Evolutionary conservation across 2,888 invertebrate species (phyloP).

Genomic region (Azorinus chamasolen): DNA sequence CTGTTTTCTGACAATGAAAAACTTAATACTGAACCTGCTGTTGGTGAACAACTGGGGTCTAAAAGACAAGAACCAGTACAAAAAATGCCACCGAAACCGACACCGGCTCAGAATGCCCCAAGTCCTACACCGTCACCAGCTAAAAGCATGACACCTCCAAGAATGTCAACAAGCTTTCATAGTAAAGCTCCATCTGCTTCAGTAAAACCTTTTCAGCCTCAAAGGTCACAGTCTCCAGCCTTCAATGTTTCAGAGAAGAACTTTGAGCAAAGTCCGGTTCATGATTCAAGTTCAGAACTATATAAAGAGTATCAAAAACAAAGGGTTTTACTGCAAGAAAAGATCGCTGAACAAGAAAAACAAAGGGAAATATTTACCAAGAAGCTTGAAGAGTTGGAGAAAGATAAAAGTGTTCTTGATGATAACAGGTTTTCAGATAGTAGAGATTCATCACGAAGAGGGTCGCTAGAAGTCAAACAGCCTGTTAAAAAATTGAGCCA

Average conservation of each 20-base stretch:
- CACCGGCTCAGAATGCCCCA: conserved; percentile 46
- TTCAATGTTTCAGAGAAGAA: conserved; percentile 50
- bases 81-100: conserved; percentile 31
- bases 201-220: conserved; percentile 59
- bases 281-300: conserved; percentile 89
- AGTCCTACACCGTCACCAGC: conserved; percentile 45
- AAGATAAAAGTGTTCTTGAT: conserved; percentile 61
- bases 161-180: conserved; percentile 60
- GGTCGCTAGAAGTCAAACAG: conserved; percentile 38
- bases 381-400: conserved; percentile 74
- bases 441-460: conserved; percentile 15
- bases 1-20: conserved; percentile 89
- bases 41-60: conserved; percentile 48
- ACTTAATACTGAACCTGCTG: conserved; percentile 75
- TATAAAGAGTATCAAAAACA: conserved; percentile 92
- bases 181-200: conserved; percentile 55
- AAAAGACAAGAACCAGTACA: conserved; percentile 30
- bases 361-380: conserved; percentile 88
- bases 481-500: conserved; percentile 25
- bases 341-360: conserved; percentile 78
- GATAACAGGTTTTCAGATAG: conserved; percentile 52
- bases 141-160: conserved; percentile 64
- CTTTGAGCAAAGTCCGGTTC: conserved; percentile 43
- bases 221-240: conserved; percentile 76
- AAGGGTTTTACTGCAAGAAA: conserved; percentile 78